Evolutionary conservation across 2,113 vertebrate genomes (phyloP).

Genomic region (Panurus biarmicus): DNA sequence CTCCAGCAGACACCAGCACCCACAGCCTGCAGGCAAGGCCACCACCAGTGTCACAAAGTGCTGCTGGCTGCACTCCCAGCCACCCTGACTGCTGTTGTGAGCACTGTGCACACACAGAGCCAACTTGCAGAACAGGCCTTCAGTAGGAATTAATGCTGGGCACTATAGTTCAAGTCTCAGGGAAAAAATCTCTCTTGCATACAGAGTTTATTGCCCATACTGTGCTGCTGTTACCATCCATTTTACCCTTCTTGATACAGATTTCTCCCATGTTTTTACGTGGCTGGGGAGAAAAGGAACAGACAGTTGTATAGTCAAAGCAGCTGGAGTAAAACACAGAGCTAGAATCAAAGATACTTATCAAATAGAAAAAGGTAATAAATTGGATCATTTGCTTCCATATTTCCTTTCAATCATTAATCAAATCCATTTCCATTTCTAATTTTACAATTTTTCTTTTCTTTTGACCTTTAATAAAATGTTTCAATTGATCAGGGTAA

Average conservation of each 20-base stretch:
- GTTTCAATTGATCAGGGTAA: constrained; percentile 62
- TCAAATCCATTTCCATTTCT: constrained; percentile 57
- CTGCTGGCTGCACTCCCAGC: neutral
- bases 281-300: neutral
- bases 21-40: neutral
- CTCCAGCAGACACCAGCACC: neutral
- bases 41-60: rapidly evolving
- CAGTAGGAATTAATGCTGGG: neutral
- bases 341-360: neutral
- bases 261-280: neutral
- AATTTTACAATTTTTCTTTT: constrained; percentile 65
- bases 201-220: neutral
- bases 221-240: neutral
- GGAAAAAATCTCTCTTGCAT: neutral
- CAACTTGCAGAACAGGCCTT: neutral
- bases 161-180: neutral
- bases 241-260: neutral
- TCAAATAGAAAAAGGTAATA: constrained; percentile 48
- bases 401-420: constrained; percentile 54
- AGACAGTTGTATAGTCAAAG: neutral
- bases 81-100: neutral
- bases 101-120: neutral
- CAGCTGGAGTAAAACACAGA: neutral
- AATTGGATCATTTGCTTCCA: constrained; percentile 42
- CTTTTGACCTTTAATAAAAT: constrained; percentile 66